These are phyloP conservation scores for Trilocha varians DNA, from an alignment of 2,888 invertebrate genomes.

Conservation along the genomic window DNA sequence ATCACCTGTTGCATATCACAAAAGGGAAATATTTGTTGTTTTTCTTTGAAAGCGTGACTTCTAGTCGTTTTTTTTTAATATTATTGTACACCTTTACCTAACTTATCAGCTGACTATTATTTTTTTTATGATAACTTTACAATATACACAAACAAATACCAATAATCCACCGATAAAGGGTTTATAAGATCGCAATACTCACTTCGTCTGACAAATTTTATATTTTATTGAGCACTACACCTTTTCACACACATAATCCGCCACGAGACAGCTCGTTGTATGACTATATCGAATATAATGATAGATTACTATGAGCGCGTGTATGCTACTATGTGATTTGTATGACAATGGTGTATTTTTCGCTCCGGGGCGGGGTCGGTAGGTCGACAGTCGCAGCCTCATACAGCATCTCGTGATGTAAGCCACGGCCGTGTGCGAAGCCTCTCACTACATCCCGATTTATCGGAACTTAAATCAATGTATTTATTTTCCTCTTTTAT, in stretches of 20 bases:
- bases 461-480: conserved; percentile 4
- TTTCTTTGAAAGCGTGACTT: too few species aligned
- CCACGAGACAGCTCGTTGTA: background rate
- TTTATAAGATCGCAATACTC: background rate
- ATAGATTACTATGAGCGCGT: background rate
- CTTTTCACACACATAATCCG: background rate
- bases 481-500: background rate
- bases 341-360: conserved; percentile 51
- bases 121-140: too few species aligned
- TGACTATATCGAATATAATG: background rate
- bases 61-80: too few species aligned
- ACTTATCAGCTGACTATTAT: too few species aligned
- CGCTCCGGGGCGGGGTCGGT: conserved; percentile 46
- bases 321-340: conserved; percentile 25
- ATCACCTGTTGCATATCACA: too few species aligned
- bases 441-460: conserved; percentile 49
- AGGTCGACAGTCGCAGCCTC: conserved; percentile 26
- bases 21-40: too few species aligned
- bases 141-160: too few species aligned
- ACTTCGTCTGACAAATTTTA: background rate
- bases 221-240: background rate
- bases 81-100: too few species aligned
- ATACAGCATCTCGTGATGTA: conserved; percentile 48
- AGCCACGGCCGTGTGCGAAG: conserved; percentile 44
- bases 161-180: background rate